Evolutionary conservation across 2,888 invertebrate species (phyloP), one percentile per base, ranked within the genome.

Genomic region (Acleris holmiana): DNA sequence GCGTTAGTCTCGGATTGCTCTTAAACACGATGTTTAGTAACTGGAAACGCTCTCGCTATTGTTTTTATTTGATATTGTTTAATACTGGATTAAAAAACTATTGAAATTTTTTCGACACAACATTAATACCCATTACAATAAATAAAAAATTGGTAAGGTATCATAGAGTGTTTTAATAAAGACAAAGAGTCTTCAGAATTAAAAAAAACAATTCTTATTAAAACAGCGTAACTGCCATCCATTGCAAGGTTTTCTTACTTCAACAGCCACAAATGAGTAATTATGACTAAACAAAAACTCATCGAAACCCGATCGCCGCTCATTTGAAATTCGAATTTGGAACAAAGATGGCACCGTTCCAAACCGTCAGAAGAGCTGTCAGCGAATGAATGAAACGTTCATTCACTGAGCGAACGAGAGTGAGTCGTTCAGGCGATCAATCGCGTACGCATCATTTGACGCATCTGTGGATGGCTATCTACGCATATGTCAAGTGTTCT

Each of bases 1-100:
- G 73, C 72, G 76, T 82, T 81, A 76, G 72, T 70, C 68, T 70
- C 61, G 44, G 60, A 58, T 60, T 60, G 59, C 65, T 60, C 59
- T 60, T 58, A 64, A 65, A 65, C 44, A 55, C 54, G 58, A 46
- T 25, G 35, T 65, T 65, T 19, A 21, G 65, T 59, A 65, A 65
- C 29, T 40, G 60, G 35, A 23, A 60, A 55, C 65, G 59, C 49
- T 46, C 49, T 65, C 23, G 46, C 18, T n/a, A 19, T 47, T 23
- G 10, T 19, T 18, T 41, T 51, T 57, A 17, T 53, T 7, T 50
- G 50, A 51, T 13, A 21, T 44, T 41, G 2, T 5, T 18, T 13
- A 25, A 18, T 19, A 19, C n/a, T 13, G 0, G 8, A 25, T 25
- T 8, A 25, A 25, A 25, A 25, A 25, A 25, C 6, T 25, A 7